Evolutionary conservation across 2,888 invertebrate genomes (phyloP).

Genomic region (Parnassius orleans): DNA sequence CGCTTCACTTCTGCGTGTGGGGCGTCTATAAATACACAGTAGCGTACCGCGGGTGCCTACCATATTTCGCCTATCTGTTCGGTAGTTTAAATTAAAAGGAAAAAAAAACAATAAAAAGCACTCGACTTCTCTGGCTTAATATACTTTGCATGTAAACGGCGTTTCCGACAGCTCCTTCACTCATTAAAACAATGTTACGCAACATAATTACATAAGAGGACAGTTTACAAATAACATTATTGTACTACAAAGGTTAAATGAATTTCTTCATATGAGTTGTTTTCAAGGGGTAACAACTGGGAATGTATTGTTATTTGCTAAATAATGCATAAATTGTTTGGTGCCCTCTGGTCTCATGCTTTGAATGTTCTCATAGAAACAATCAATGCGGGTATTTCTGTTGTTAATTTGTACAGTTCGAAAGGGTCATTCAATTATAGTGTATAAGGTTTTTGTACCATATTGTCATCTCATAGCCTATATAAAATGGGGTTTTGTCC

Average conservation of each 20-base stretch:
- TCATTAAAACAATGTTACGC: constrained; percentile 11
- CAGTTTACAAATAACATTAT: constrained; percentile 7
- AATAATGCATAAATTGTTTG: constrained; percentile 51
- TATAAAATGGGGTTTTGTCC: neutral
- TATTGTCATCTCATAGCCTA: neutral
- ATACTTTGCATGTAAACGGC: constrained; percentile 1
- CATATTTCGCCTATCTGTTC: constrained; percentile 51
- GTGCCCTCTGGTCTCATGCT: constrained; percentile 60
- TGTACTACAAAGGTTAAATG: constrained; percentile 9
- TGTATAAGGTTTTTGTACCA: neutral
- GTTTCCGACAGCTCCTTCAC: neutral
- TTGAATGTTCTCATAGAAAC: constrained; percentile 67
- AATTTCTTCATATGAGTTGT: constrained; percentile 25
- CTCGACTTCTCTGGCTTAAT: constrained; percentile 4
- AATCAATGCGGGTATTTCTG: constrained; percentile 57
- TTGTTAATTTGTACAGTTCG: constrained; percentile 55
- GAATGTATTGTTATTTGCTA: constrained; percentile 44
- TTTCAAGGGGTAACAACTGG: constrained; percentile 30
- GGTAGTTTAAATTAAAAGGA: constrained; percentile 41
- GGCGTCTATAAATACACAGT: constrained; percentile 71
- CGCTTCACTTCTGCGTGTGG: constrained; percentile 65
- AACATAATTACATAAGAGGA: constrained; percentile 2
- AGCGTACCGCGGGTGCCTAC: constrained; percentile 58
- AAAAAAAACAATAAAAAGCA: constrained; percentile 32
- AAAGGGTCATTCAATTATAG: constrained; percentile 23